Evolutionary conservation across 30 jellyfish, hydroid and myxozoan genomes (phyloP), one percentile per base, ranked within the genome.

Genomic region (Catostylus mosaicus): DNA sequence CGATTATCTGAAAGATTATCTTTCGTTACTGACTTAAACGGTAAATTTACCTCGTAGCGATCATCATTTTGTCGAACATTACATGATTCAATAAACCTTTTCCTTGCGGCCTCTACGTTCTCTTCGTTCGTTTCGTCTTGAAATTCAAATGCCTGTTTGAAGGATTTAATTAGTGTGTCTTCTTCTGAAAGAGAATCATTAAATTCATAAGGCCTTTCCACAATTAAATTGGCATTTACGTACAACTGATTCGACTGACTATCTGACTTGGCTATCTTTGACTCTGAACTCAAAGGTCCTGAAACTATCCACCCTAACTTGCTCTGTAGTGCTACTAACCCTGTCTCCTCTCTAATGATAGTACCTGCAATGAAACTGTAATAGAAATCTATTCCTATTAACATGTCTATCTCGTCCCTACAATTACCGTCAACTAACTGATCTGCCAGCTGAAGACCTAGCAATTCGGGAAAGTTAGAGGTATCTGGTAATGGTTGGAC

Each of bases 301-400:
- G n/a, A n/a, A n/a, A n/a, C n/a, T n/a, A n/a, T n/a, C n/a, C n/a
- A n/a, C n/a, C n/a, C n/a, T n/a, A n/a, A n/a, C n/a, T n/a, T n/a
- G n/a, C n/a, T n/a, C n/a, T n/a, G n/a, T 35, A 84, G 22, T 20
- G 82, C 85, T 30, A 84, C 83, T 9, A 77, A 77, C 22, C 85
- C 84, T 12, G 90, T 24, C 9, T 43, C 56, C 6, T 77, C 85
- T 64, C 34, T 78, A 23, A 65, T 78, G 30, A 59, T 26, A 19
- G 51, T 64, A 33, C 90, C 90, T 35, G 71, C 33, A 14, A 80
- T 85, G 9, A 64, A 9, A 37, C 56, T 64, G 33, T 80, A 80
- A 80, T 22, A 64, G 34, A n/a, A 23, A 48, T 80, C 67, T 16
- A 77, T 77, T 22, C 90, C 83, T 22, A 74, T 34, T 52, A 74